Conservation (phyloP, 2,113 vertebrate genomes). For the Atherinomorus stipes region DNA sequence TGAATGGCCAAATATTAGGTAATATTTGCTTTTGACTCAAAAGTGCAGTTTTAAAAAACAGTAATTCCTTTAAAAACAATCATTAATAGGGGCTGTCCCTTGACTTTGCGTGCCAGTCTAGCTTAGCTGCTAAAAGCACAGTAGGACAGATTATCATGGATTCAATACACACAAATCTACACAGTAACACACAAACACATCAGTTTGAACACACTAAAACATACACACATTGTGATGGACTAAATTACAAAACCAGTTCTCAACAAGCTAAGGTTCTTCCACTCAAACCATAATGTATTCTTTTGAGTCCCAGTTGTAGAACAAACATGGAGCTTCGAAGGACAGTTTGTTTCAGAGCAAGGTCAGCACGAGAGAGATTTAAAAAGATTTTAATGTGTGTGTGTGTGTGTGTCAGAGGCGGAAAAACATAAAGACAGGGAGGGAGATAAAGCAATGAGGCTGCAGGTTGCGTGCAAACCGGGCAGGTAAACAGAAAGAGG, state of each 20-base stretch:
- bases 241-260: constrained; percentile 1
- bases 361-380: constrained; percentile 9
- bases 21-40: no score
- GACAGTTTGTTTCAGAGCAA: constrained; percentile 23
- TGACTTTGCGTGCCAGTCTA: constrained; percentile 23
- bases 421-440: constrained; percentile 24
- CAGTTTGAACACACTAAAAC: not conserved
- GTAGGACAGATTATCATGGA: constrained; percentile 45
- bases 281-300: not conserved
- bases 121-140: constrained; percentile 47
- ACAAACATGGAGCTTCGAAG: constrained; percentile 9
- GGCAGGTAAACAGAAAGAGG: constrained; percentile 59
- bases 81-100: no score
- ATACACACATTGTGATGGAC: constrained; percentile 13
- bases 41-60: no score
- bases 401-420: not conserved
- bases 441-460: constrained; percentile 49
- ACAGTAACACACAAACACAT: not conserved
- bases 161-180: constrained; percentile 31
- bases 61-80: no score
- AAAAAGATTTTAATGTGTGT: constrained; percentile 22
- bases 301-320: not conserved
- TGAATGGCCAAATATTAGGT: no score
- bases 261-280: not conserved
- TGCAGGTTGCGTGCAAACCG: constrained; percentile 67